Base-by-base conservation (phyloP, 2,888 invertebrate species). In the Meteorus colon region DNA sequence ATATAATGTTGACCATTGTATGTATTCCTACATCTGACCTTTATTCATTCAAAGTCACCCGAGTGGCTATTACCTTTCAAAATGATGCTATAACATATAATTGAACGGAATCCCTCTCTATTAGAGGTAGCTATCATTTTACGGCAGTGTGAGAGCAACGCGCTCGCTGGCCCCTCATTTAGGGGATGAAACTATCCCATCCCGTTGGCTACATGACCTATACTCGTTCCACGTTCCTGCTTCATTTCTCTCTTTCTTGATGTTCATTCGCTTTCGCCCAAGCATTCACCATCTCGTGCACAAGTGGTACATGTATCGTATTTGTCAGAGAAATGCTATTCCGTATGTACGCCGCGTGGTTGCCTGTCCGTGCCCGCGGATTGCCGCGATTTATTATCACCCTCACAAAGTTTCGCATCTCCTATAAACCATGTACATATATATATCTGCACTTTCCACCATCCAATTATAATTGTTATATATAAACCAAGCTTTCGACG, bases 91-190 rank as follows among this genome's bases (percentile, higher is more conserved):
- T 86, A 84, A 86, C 83, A 82, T 82, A 86, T 87, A 87, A 87
- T 86, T 86, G 86, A 87, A 86, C 84, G 81, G 80, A 84, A 86
- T 86, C 83, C 84, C 82, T 85, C 84, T 83, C 83, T 85, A 86
- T 85, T 86, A 85, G 81, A 81, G 80, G 71, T 81, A 80, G 81
- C 82, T 84, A 84, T 86, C 84, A 83, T 84, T 84, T 83, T 78
- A 78, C 76, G 78, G 80, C 72, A 81, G 80, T 78, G 77, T 76
- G 78, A 78, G 76, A 79, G 77, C 79, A 78, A 79, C 76, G 78
- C 74, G 74, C 77, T 80, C 78, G 77, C 41, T 12, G 41, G 77
- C 75, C 76, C 69, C 82, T 83, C 82, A 80, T 84, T 85, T 81
- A 77, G 81, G 81, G 82, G 82, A 81, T 81, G 79, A 82, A 81